These are phyloP conservation scores for Eilema caniola DNA, from an alignment of 2,888 invertebrate species.

Conservation along the genomic window DNA sequence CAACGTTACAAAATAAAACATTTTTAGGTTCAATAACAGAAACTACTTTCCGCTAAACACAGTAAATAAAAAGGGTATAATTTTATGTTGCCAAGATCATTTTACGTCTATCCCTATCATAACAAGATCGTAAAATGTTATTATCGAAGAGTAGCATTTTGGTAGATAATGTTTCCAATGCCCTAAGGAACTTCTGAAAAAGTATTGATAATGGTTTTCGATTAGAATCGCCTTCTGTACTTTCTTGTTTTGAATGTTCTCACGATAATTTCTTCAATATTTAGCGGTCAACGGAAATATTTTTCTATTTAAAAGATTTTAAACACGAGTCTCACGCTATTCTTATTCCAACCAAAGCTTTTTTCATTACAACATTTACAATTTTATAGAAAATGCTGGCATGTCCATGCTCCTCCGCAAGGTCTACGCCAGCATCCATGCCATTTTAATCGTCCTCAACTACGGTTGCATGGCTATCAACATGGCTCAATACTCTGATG, in stretches of 20 bases:
- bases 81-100: conserved; percentile 25
- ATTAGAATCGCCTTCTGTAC: background rate
- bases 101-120: conserved; percentile 37
- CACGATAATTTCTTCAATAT: background rate
- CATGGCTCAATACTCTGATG: conserved; percentile 90
- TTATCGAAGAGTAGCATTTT: conserved; percentile 29
- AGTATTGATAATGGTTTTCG: background rate
- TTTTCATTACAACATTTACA: conserved; percentile 17
- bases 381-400: conserved; percentile 70
- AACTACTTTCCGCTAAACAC: background rate
- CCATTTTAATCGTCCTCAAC: conserved; percentile 88
- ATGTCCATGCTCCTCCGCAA: conserved; percentile 87
- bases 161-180: background rate
- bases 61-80: conserved; percentile 5
- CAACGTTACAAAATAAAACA: background rate
- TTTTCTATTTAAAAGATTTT: background rate
- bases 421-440: conserved; percentile 87
- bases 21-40: too few relatives aligned
- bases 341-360: background rate
- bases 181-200: background rate
- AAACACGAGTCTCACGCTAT: background rate
- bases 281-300: background rate
- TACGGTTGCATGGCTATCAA: conserved; percentile 89
- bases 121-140: conserved; percentile 48
- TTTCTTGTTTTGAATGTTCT: background rate